Conservation (phyloP, 1,140 invertebrate genomes). For the Bicyclus anynana region DNA sequence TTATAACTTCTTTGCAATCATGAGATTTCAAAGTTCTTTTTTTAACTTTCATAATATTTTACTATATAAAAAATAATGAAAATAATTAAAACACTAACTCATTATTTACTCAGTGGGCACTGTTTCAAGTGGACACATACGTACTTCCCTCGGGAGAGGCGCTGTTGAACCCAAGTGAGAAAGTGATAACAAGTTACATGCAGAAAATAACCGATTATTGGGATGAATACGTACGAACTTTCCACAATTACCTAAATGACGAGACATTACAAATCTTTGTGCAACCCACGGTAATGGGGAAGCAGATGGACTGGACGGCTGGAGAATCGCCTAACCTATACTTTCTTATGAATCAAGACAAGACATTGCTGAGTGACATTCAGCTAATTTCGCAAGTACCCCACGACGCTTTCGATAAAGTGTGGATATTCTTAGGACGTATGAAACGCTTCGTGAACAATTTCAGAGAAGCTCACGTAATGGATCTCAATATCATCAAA, state of each 20-base stretch:
- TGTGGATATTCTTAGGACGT: conserved; percentile 81
- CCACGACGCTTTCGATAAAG: conserved; percentile 79
- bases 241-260: conserved; percentile 80
- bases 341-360: conserved; percentile 82
- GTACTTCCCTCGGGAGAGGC: conserved; percentile 68
- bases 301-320: conserved; percentile 82
- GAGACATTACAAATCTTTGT: conserved; percentile 64
- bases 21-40: too few species aligned
- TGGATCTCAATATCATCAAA: conserved; percentile 77
- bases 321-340: conserved; percentile 81
- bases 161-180: conserved; percentile 77
- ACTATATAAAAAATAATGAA: too few species aligned
- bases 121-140: conserved; percentile 78
- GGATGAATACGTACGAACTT: conserved; percentile 77
- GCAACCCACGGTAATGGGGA: conserved; percentile 86
- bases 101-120: conserved; percentile 69
- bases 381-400: conserved; percentile 76
- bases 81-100: too few species aligned
- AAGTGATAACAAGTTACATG: conserved; percentile 75
- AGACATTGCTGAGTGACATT: conserved; percentile 76
- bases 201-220: conserved; percentile 78
- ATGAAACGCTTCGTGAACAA: conserved; percentile 83
- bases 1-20: too few species aligned
- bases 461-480: conserved; percentile 83
- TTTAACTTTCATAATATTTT: too few species aligned